Base-by-base conservation (phyloP, 1,140 invertebrate species). In the Anoplolepis gracilipes region DNA sequence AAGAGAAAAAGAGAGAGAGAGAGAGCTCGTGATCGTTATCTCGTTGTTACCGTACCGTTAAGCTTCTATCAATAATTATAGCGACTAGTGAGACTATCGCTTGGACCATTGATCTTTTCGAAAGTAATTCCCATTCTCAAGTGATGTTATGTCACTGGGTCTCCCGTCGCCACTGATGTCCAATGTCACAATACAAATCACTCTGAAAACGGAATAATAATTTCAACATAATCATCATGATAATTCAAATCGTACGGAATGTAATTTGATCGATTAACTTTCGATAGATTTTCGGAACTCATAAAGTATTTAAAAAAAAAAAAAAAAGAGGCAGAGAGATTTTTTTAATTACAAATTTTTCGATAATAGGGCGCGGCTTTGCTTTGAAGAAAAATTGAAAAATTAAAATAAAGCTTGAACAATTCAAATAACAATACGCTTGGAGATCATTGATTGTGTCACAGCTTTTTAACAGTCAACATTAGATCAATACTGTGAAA, bases 401-500 rank as follows among this genome's bases (percentile, higher is more conserved):
- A 30, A 4, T 10, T 8, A 16, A 72, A 72, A 72, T 57, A 57
- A 70, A 57, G 49, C 36, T 36, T 8, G 25, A 61, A 22, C 25
- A 33, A 59, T 61, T 25, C 22, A 55, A 79, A 57, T 39, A 70
- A 79, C 16, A 69, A 79, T 65, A 65, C 22, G n/a, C 53, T 59
- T 22, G 10, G 7, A 73, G 64, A 59, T 72, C 39, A 59, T 82
- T 55, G 65, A 82, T 46, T 53, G 78, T 61, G 78, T 81, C 49
- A 72, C 65, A 73, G 36, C 53, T 82, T 82, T 82, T 82, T 82
- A 82, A 82, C 72, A 82, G 36, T 69, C 78, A 72, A 82, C 78
- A 82, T 82, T 82, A 82, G 53, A 82, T 82, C 78, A 82, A 82
- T 82, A 82, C 53, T 16, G 65, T 6, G 78, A 82, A 82, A 82